Evolutionary conservation across 2,113 vertebrate genomes (phyloP).

Genomic region (Paracanthobrama guichenoti): DNA sequence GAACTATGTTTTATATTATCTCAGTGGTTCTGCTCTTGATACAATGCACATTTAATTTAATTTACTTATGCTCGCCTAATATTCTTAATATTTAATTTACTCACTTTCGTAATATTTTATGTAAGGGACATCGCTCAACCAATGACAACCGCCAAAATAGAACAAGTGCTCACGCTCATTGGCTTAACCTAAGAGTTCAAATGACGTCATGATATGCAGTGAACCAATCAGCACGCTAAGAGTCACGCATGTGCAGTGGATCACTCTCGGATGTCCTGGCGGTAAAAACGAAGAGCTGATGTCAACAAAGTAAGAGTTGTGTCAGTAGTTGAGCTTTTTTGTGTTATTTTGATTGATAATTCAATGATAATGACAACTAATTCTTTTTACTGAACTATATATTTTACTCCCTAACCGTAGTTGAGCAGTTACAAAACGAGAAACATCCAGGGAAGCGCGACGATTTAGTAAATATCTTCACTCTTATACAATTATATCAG

Average conservation of each 20-base stretch:
- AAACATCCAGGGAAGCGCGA: neutral
- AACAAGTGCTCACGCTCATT: neutral
- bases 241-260: neutral
- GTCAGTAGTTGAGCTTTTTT: neutral
- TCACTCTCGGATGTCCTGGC: neutral
- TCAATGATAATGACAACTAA: neutral
- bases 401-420: neutral
- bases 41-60: no score
- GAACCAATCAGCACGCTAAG: neutral
- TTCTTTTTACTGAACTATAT: neutral
- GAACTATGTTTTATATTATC: no score
- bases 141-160: neutral
- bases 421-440: neutral
- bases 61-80: no score
- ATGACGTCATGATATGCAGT: neutral
- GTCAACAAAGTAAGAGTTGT: neutral
- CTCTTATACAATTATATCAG: neutral
- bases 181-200: neutral
- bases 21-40: no score
- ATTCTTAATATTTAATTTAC: no score
- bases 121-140: neutral
- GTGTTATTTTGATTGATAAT: neutral
- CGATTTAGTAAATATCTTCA: neutral
- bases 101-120: no score
- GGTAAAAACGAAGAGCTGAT: neutral